Percentiles rank a stretch among this genome's conserved stretches.
Conservation (phyloP, 1,140 invertebrate species). For the Phthorimaea operculella region DNA sequence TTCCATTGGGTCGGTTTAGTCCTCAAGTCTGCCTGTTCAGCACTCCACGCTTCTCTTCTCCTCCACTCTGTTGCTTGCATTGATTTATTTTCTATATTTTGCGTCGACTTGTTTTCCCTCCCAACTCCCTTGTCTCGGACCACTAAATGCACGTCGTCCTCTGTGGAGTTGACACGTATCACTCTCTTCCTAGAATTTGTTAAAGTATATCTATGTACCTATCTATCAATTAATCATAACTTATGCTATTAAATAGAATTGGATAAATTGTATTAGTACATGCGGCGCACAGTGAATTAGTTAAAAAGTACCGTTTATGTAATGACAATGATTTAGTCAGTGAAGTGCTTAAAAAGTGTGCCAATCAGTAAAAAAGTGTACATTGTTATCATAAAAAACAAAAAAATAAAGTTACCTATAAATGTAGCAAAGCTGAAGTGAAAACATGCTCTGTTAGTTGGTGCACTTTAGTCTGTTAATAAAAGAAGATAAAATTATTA, state of each 20-base stretch:
- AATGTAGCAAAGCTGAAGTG: conserved; percentile 23
- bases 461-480: conserved; percentile 47
- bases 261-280: neutral
- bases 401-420: neutral
- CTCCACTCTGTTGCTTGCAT: conserved; percentile 78
- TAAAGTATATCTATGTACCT: conserved; percentile 66
- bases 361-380: no score
- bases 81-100: conserved; percentile 69
- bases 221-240: conserved; percentile 24
- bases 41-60: conserved; percentile 82
- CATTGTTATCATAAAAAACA: no score
- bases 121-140: conserved; percentile 72
- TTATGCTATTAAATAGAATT: conserved; percentile 9
- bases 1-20: conserved; percentile 77
- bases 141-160: conserved; percentile 76
- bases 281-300: no score
- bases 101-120: conserved; percentile 77
- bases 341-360: no score
- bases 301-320: no score
- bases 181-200: conserved; percentile 77
- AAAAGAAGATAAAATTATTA: conserved; percentile 25
- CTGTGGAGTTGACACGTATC: conserved; percentile 78
- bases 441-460: conserved; percentile 31
- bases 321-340: no score
- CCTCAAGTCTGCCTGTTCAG: conserved; percentile 72